A percentile compares a stretch with the other conserved stretches of the same genome.
Evolutionary conservation across 2,113 vertebrate genomes (phyloP).

Genomic region (Plotosus lineatus): DNA sequence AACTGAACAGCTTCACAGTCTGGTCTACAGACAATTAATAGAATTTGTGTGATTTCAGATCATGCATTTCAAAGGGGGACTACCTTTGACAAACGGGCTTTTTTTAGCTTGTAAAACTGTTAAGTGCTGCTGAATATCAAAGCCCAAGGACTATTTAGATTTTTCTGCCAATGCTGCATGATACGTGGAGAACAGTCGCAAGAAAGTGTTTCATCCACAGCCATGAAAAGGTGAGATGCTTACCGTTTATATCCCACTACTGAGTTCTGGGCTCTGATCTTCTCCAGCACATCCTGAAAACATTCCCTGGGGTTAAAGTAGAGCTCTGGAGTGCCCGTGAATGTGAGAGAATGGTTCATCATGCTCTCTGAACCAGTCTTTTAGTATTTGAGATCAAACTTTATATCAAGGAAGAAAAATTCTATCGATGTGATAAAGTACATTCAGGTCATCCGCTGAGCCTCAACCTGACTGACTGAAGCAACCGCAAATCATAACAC

Average conservation of each 20-base stretch:
- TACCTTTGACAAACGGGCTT: conserved; percentile 7
- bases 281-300: no score
- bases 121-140: conserved; percentile 24
- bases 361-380: no score
- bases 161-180: neutral
- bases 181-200: neutral
- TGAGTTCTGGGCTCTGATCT: neutral
- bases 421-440: no score
- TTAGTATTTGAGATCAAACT: no score
- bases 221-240: neutral
- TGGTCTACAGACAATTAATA: neutral
- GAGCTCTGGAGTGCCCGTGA: no score
- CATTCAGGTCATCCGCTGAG: no score
- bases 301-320: no score
- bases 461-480: no score
- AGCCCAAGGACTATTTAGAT: neutral
- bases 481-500: no score
- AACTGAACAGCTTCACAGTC: neutral
- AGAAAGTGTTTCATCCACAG: neutral
- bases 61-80: neutral
- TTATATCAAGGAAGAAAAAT: no score
- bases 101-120: conserved; percentile 21
- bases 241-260: neutral
- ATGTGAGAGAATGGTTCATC: no score
- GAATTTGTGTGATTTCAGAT: conserved; percentile 1